A percentile compares a stretch with the other conserved stretches of the same genome.
phyloP scores from a whole-genome alignment of 2,888 invertebrate species.

The Heteromurus nitidus region DNA sequence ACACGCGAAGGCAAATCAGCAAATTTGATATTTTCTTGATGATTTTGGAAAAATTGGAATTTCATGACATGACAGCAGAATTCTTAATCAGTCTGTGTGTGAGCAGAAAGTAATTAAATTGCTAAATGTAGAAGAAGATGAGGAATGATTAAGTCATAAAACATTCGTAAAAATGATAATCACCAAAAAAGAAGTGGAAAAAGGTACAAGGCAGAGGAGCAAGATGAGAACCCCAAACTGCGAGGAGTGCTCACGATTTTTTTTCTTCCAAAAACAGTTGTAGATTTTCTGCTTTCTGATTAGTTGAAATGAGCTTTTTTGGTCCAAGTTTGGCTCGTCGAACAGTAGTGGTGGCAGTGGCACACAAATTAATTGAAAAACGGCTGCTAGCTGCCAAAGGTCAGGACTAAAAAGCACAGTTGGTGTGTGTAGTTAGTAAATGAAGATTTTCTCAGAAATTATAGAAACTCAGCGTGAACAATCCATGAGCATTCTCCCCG shows the following conservation, averaged over 20 bases:
- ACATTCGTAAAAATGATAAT: conserved; percentile 42
- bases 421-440: too few relatives aligned
- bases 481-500: neutral
- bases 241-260: conserved; percentile 20
- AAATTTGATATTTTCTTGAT: conserved; percentile 25
- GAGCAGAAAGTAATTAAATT: conserved; percentile 63
- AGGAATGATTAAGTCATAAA: conserved; percentile 56
- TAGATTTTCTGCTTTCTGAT: neutral
- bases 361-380: conserved; percentile 60
- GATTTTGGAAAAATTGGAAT: conserved; percentile 49
- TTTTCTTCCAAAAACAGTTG: neutral
- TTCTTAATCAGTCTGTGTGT: conserved; percentile 56
- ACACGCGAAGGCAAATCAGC: neutral
- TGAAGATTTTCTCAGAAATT: too few relatives aligned
- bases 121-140: conserved; percentile 48
- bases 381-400: conserved; percentile 52
- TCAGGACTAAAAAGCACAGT: neutral
- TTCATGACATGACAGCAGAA: conserved; percentile 55
- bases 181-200: conserved; percentile 13
- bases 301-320: too few relatives aligned
- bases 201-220: conserved; percentile 12
- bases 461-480: too few relatives aligned
- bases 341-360: conserved; percentile 13
- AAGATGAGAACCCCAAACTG: neutral
- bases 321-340: neutral